Evolutionary conservation across 2,113 vertebrate genomes (phyloP).

Genomic region (Takifugu flavidus): DNA sequence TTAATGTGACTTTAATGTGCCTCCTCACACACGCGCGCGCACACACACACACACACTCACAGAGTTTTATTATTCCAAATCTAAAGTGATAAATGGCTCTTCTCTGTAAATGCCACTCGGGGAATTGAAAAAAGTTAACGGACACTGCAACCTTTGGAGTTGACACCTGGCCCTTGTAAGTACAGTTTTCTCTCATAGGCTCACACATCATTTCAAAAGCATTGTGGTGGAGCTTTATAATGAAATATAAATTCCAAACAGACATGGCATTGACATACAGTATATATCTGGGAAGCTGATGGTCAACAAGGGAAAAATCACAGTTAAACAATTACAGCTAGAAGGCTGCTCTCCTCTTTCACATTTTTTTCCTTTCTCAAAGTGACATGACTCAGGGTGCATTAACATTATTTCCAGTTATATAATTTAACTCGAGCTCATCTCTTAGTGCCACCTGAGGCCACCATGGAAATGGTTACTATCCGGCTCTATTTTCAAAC

Average conservation of each 20-base stretch:
- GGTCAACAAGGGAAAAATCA: constrained; percentile 53
- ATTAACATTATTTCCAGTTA: constrained; percentile 38
- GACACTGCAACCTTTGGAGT: constrained; percentile 37
- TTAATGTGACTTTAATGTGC: constrained; percentile 66
- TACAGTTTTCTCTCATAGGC: constrained; percentile 33
- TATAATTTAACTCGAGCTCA: constrained; percentile 28
- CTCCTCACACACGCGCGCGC: constrained; percentile 24
- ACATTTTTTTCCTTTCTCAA: constrained; percentile 37
- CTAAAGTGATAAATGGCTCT: constrained; percentile 74
- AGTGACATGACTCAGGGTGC: constrained; percentile 30
- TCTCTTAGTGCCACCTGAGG: constrained; percentile 4
- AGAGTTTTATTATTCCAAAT: constrained; percentile 68
- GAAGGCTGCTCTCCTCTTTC: constrained; percentile 26
- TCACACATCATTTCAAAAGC: constrained; percentile 53
- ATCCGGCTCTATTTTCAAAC: constrained; percentile 21
- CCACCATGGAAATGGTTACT: constrained; percentile 16
- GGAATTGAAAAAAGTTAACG: constrained; percentile 50
- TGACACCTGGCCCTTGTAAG: constrained; percentile 47
- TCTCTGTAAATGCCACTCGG: constrained; percentile 70
- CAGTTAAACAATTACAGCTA: constrained; percentile 51
- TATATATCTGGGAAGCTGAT: constrained; percentile 35
- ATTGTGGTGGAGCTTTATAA: constrained; percentile 35
- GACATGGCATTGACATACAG: constrained; percentile 44
- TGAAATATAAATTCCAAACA: constrained; percentile 50
- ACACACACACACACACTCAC: constrained; percentile 23